A percentile compares a stretch with the other conserved stretches of the same genome.
Evolutionary conservation across 2,797 vertebrate genomes (phyloP).

Genomic region (Babyrousa celebensis): DNA sequence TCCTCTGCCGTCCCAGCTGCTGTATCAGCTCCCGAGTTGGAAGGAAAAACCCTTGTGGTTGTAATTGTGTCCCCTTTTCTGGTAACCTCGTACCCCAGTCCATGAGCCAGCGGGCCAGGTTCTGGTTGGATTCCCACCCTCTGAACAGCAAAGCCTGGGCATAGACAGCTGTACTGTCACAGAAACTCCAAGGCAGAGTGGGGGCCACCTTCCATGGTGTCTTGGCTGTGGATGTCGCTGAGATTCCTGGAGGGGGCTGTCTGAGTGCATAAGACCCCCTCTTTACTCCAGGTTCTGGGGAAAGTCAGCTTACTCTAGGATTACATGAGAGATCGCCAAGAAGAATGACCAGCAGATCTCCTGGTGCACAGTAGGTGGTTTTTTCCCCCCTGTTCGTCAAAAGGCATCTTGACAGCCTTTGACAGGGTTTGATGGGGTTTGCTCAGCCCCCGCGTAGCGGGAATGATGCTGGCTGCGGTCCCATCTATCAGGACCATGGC

Average conservation of each 20-base stretch:
- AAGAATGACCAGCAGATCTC: not conserved
- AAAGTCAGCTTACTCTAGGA: not conserved
- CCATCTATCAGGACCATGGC: constrained; percentile 59
- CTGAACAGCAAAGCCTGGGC: no score
- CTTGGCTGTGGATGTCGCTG: not conserved
- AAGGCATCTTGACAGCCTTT: not conserved
- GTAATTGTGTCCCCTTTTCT: not conserved
- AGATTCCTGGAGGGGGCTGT: not conserved
- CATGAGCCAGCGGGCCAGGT: not conserved
- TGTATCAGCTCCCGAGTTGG: not conserved
- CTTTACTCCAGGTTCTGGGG: not conserved
- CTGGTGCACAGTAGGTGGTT: not conserved
- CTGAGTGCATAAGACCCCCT: not conserved
- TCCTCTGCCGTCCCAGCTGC: not conserved
- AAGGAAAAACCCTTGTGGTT: not conserved
- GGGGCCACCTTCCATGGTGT: not conserved
- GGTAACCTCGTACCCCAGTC: not conserved
- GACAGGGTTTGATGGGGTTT: no score
- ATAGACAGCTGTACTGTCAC: fast-evolving
- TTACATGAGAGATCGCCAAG: not conserved
- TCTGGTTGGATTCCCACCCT: not conserved
- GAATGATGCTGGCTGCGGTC: not conserved
- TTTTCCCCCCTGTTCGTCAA: not conserved
- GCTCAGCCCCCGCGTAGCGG: fast-evolving
- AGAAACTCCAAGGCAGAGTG: no score